These are phyloP conservation scores for Solenodon paradoxus DNA, from an alignment of 2,113 vertebrate genomes.

Conservation along the genomic window DNA sequence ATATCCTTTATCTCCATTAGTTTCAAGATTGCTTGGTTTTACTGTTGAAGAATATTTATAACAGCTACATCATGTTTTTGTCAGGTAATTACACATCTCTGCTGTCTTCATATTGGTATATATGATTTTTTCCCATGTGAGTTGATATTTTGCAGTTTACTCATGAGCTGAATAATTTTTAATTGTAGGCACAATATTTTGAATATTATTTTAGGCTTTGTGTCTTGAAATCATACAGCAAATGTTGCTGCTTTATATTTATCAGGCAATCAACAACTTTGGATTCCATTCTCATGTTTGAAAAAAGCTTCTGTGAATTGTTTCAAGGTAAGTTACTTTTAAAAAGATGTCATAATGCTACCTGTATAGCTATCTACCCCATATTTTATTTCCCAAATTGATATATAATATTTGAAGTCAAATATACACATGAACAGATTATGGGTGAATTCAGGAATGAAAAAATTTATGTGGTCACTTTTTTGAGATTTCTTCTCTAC, in stretches of 20 bases:
- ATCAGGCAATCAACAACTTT: not conserved
- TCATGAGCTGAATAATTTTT: not conserved
- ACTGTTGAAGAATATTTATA: not conserved
- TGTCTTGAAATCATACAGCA: not conserved
- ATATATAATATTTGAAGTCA: not conserved
- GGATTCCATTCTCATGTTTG: not conserved
- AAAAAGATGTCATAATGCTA: not conserved
- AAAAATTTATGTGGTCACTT: not conserved
- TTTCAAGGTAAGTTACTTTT: not conserved
- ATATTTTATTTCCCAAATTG: not conserved
- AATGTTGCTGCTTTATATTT: not conserved
- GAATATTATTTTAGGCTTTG: not conserved
- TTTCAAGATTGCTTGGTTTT: not conserved
- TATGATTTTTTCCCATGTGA: not conserved
- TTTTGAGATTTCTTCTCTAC: not conserved
- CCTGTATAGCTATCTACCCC: not conserved
- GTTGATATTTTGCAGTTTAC: not conserved
- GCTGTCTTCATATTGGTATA: not conserved
- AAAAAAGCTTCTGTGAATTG: not conserved
- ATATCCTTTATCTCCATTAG: not conserved
- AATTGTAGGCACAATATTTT: not conserved
- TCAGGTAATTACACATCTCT: not conserved
- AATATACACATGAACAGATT: not conserved
- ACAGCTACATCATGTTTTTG: not conserved
- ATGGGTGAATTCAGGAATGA: not conserved